Percentiles rank a stretch among this genome's conserved stretches.
Conservation (phyloP, 2,888 invertebrate genomes). For the Idaea dimidiata region DNA sequence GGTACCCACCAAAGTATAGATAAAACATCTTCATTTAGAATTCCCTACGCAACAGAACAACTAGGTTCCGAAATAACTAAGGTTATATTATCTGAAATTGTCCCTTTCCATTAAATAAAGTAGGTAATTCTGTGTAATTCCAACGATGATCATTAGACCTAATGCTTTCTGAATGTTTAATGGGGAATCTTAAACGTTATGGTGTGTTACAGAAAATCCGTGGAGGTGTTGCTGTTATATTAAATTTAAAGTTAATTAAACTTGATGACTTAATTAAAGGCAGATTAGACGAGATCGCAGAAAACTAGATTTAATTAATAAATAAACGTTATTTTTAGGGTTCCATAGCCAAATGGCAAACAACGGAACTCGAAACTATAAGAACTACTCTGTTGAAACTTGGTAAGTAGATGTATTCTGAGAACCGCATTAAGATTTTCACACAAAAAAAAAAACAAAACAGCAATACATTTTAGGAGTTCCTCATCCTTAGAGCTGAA, state of each 20-base stretch:
- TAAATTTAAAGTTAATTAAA: neutral
- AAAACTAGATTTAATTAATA: no score
- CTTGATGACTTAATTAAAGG: neutral
- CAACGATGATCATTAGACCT: constrained; percentile 9
- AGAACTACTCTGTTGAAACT: no score
- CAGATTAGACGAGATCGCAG: neutral
- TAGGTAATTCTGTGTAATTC: constrained; percentile 14
- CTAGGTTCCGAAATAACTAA: neutral
- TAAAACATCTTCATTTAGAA: neutral
- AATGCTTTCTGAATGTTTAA: constrained; percentile 24
- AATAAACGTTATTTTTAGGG: no score
- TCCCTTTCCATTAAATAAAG: neutral
- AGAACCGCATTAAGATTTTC: no score
- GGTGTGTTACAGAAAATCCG: constrained; percentile 8
- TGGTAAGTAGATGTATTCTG: no score
- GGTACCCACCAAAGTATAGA: neutral
- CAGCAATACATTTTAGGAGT: no score
- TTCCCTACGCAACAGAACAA: neutral
- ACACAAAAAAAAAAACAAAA: no score
- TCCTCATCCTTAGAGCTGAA: no score
- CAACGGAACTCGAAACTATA: no score
- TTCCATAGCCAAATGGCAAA: no score
- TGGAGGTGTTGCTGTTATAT: neutral
- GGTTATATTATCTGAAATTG: neutral
- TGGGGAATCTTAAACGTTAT: constrained; percentile 16